Percentiles rank a stretch among this genome's conserved stretches.
Evolutionary conservation across 2,888 invertebrate species (phyloP).

Genomic region (Erpobdella octoculata): DNA sequence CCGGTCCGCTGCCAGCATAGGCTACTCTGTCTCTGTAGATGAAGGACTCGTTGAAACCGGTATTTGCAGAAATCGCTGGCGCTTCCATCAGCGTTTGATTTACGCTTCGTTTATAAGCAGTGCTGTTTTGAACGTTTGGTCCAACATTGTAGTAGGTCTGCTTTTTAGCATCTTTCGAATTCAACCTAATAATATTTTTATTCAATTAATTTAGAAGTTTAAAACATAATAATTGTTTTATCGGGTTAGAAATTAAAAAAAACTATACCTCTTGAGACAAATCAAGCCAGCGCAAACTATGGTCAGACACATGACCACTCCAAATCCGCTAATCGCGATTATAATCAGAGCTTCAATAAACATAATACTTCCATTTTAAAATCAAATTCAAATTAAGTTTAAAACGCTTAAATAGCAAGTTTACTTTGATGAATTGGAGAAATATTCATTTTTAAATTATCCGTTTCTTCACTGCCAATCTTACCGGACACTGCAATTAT

Average conservation of each 20-base stretch:
- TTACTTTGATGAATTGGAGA: neutral
- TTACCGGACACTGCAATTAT: too few relatives aligned
- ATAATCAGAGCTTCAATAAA: conserved; percentile 12
- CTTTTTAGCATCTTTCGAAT: neutral
- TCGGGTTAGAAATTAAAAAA: neutral
- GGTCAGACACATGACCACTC: conserved; percentile 5
- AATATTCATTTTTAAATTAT: neutral
- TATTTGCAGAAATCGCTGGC: too few relatives aligned
- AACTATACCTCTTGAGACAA: neutral
- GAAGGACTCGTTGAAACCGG: too few relatives aligned
- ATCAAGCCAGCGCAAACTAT: conserved; percentile 13
- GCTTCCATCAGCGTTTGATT: neutral
- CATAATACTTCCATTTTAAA: neutral
- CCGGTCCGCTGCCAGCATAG: neutral
- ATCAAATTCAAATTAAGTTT: too few relatives aligned
- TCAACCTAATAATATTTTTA: neutral
- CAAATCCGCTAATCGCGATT: conserved; percentile 18
- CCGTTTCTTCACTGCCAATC: neutral
- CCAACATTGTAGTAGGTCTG: neutral
- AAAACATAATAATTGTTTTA: neutral
- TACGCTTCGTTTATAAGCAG: neutral
- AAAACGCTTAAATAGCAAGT: neutral
- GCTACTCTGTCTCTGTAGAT: too few relatives aligned
- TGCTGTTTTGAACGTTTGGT: neutral
- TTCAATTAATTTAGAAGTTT: neutral